Base-by-base conservation (phyloP, 2,113 vertebrate genomes). In the Prunella fulvescens region DNA sequence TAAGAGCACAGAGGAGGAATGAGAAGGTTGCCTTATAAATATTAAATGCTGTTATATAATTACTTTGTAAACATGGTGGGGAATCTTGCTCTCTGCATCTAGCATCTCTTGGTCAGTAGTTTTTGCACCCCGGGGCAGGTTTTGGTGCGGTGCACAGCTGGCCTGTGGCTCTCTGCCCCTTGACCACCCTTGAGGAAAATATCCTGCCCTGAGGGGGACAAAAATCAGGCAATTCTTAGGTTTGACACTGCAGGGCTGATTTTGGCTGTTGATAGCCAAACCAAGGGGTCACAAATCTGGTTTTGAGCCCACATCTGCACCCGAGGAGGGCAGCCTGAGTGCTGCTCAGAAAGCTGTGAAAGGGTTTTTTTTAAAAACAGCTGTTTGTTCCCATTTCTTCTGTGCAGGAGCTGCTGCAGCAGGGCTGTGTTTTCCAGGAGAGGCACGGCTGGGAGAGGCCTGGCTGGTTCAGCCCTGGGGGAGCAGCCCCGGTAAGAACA, bases 381-480 rank as follows among this genome's bases (percentile, higher is more conserved):
- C 39, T 23, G 0, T 5, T 19, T 35, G 1, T 50, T 62, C 56
- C n/a, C 5, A 1, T 45, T 53, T 78, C 29, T 18, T 12, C 8
- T 13, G 22, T 6, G 3, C n/a, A 99, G 99, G 98, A 99, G 92
- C 98, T 99, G 62, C 98, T 98, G 9, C 94, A 50, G 1, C 98
- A 97, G 95, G 99, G 99, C 95, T 99, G 99, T 5, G 96, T 99
- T 51, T 99, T 99, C 97, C 99, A 99, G 97, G 99, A 99, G 97
- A 97, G 99, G 12, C 99, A 99, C 0, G 99, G 99, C 74, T 99
- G 99, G 99, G 99, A 99, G 96, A 98, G 99, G 84, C 99, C 99
- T 0, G 99, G 99, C 64, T 99, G 99, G 99, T 99, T 99, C 95
- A 98, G 85, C 81, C 98, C 94, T 5, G 29, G 89, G 3, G 98